Conservation (phyloP, 2,113 vertebrate species). For the Butorides virescens region DNA sequence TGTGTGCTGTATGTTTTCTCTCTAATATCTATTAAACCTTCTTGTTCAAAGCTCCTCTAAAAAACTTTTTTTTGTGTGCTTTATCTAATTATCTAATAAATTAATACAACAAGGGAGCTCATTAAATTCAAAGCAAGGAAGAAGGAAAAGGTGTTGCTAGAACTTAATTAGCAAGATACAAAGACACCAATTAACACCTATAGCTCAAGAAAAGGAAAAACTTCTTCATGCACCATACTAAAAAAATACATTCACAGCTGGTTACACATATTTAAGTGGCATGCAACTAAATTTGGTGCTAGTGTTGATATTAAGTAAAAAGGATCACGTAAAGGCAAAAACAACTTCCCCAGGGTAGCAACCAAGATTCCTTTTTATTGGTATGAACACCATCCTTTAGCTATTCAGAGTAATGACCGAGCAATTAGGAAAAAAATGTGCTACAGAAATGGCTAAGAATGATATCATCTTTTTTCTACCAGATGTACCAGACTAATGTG, state of each 20-base stretch:
- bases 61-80: conserved; percentile 55
- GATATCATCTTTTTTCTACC: conserved; percentile 2
- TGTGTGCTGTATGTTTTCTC: background rate
- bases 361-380: conserved; percentile 11
- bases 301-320: conserved; percentile 58
- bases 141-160: conserved; percentile 78
- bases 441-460: conserved; percentile 21
- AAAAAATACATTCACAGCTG: conserved; percentile 77
- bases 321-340: conserved; percentile 12
- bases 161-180: conserved; percentile 85
- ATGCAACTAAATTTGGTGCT: conserved; percentile 57
- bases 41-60: conserved; percentile 35
- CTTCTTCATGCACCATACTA: conserved; percentile 40
- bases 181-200: conserved; percentile 88
- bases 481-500: background rate
- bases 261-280: conserved; percentile 68
- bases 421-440: conserved; percentile 11
- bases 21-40: conserved; percentile 28
- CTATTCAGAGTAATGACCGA: conserved; percentile 44
- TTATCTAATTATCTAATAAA: conserved; percentile 78
- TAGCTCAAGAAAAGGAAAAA: conserved; percentile 62
- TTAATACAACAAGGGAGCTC: conserved; percentile 76
- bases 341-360: background rate
- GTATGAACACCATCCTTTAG: background rate
- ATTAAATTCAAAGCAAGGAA: conserved; percentile 78